Percentiles rank a stretch among this genome's conserved stretches.
These are phyloP conservation scores for Alauda arvensis DNA, from an alignment of 2,797 vertebrate genomes.

Conservation along the genomic window DNA sequence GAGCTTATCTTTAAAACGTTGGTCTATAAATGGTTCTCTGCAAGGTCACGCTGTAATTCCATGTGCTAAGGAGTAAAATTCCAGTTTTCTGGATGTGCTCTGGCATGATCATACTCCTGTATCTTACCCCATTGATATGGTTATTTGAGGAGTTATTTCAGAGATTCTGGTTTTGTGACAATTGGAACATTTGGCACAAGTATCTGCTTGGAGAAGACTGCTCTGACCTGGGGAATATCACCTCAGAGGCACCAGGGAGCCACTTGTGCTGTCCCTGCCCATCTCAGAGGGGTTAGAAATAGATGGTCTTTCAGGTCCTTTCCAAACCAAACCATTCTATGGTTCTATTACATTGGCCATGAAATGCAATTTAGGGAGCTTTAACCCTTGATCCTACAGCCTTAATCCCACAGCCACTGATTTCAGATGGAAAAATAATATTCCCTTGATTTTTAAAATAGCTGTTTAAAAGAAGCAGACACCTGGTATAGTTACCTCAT, in stretches of 20 bases:
- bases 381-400: neutral
- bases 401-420: neutral
- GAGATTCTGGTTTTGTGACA: neutral
- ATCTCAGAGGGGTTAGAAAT: neutral
- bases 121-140: accelerated
- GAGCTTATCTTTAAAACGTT: constrained; percentile 30
- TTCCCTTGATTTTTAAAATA: neutral
- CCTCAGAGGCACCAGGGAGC: neutral
- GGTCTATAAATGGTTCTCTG: neutral
- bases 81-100: neutral
- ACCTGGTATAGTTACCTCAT: neutral
- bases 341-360: neutral
- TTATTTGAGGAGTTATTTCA: neutral
- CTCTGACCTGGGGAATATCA: neutral
- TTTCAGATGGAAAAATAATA: neutral
- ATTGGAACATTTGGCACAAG: neutral
- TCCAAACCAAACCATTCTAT: neutral
- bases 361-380: neutral
- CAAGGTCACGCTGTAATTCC: neutral
- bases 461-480: neutral
- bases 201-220: neutral
- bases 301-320: too few species aligned
- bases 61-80: neutral
- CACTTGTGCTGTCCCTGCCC: accelerated
- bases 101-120: accelerated